phyloP scores from a whole-genome alignment of 2,113 vertebrate genomes.

The Crypturellus undulatus region DNA sequence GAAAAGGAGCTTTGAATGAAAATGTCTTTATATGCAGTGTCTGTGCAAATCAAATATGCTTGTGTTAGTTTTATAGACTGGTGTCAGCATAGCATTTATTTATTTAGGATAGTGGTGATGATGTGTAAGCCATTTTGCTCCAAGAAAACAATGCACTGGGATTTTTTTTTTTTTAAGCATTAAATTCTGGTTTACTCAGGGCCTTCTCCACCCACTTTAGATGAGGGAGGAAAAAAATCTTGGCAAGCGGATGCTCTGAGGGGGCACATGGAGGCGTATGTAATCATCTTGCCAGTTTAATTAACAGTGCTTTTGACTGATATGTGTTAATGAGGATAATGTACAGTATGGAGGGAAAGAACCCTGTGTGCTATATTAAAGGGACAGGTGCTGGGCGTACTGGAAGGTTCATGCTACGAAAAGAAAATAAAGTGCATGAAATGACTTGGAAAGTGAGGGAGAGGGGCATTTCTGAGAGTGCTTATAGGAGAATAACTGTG shows the following conservation, averaged over 20 bases:
- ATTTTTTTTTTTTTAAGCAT: slow-evolving; percentile 42
- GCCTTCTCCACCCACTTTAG: slow-evolving; percentile 66
- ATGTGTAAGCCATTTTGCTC: slow-evolving; percentile 31
- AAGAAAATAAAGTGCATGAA: slow-evolving; percentile 28
- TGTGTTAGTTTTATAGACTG: slow-evolving; percentile 70
- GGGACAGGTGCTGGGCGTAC: slow-evolving; percentile 70
- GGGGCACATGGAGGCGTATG: slow-evolving; percentile 65
- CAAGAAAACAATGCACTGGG: slow-evolving; percentile 54
- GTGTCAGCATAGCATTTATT: slow-evolving; percentile 58
- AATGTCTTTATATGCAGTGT: slow-evolving; percentile 16
- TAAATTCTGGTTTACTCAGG: slow-evolving; percentile 61
- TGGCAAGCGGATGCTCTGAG: slow-evolving; percentile 61
- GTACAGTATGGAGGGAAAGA: slow-evolving; percentile 73
- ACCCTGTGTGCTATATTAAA: slow-evolving; percentile 72
- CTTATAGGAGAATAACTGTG: background rate
- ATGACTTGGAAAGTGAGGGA: background rate
- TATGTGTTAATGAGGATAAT: slow-evolving; percentile 77
- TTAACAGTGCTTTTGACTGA: slow-evolving; percentile 71
- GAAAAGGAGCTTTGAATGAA: slow-evolving; percentile 54
- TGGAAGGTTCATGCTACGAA: slow-evolving; percentile 64
- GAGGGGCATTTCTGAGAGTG: background rate
- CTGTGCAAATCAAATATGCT: slow-evolving; percentile 61
- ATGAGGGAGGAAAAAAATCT: slow-evolving; percentile 69
- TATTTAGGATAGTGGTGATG: slow-evolving; percentile 56
- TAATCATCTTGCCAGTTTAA: slow-evolving; percentile 64